phyloP scores from a whole-genome alignment of 2,113 vertebrate species.

The Piliocolobus tephrosceles region DNA sequence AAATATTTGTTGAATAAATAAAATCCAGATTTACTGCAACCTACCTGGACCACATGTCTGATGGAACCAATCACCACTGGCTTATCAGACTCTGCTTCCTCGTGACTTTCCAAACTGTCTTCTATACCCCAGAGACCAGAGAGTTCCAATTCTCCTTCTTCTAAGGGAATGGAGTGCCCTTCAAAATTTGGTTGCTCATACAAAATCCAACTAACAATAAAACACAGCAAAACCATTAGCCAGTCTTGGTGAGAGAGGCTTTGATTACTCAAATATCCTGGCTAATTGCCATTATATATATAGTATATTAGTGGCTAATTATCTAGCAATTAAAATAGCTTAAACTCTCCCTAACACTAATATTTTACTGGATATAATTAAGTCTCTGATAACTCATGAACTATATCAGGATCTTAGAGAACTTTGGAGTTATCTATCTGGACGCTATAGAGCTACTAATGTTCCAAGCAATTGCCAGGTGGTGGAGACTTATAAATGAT shows the following conservation, averaged over 20 bases:
- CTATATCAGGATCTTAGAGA: neutral
- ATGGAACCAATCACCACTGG: slow-evolving; percentile 94
- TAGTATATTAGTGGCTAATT: neutral
- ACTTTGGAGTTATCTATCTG: neutral
- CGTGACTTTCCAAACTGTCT: slow-evolving; percentile 78
- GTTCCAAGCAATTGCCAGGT: neutral
- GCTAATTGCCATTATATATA: neutral
- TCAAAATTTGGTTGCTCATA: slow-evolving; percentile 96
- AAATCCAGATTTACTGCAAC: slow-evolving; percentile 58
- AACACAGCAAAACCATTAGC: slow-evolving; percentile 51
- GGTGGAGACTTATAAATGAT: neutral
- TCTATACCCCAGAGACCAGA: slow-evolving; percentile 89
- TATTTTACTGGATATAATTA: neutral
- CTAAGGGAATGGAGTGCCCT: slow-evolving; percentile 91
- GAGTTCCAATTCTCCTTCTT: slow-evolving; percentile 93
- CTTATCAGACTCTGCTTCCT: slow-evolving; percentile 75
- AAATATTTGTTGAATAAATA: neutral
- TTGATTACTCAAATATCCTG: neutral
- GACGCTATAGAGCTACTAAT: neutral
- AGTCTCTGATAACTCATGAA: slow-evolving; percentile 20
- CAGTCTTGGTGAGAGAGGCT: neutral
- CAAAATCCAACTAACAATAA: slow-evolving; percentile 92
- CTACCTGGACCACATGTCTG: slow-evolving; percentile 92
- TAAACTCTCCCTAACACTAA: neutral
- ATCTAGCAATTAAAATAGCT: neutral